These are phyloP conservation scores for Orbicella faveolata DNA, from an alignment of 64 coral and sea anemone genomes.

Conservation along the genomic window DNA sequence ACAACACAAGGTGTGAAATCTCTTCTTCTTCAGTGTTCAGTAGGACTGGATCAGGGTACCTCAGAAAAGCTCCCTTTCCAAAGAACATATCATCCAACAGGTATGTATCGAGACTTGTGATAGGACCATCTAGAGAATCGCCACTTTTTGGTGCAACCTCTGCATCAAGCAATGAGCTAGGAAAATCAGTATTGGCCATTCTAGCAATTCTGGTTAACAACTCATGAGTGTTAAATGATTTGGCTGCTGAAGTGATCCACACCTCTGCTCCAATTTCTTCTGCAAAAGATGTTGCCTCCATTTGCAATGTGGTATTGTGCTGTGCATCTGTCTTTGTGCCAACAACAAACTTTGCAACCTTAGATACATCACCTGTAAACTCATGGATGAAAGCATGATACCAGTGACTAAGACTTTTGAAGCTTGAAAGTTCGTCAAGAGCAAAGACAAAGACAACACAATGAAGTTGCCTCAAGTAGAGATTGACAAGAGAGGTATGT, in stretches of 20 bases:
- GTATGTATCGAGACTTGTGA: not conserved
- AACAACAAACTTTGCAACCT: conserved; percentile 62
- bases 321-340: conserved; percentile 64
- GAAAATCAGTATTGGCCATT: not conserved
- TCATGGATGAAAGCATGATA: conserved; percentile 21
- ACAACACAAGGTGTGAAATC: conserved; percentile 41
- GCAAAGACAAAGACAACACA: conserved; percentile 74
- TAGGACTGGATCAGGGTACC: conserved; percentile 66
- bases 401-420: conserved; percentile 57
- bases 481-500: conserved; percentile 5
- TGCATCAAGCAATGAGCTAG: not conserved
- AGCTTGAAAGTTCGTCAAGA: conserved; percentile 59
- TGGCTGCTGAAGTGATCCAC: conserved; percentile 55
- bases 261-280: conserved; percentile 61
- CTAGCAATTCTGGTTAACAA: conserved; percentile 54
- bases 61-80: conserved; percentile 7
- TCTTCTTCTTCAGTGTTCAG: conserved; percentile 40
- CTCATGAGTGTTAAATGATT: conserved; percentile 38
- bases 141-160: not conserved
- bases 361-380: conserved; percentile 31
- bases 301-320: conserved; percentile 43
- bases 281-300: conserved; percentile 49
- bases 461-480: conserved; percentile 62
- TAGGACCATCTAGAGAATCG: not conserved
- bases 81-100: conserved; percentile 45